These are phyloP conservation scores for Lithophane semibrunnea DNA, from an alignment of 2,888 invertebrate genomes.

Conservation along the genomic window DNA sequence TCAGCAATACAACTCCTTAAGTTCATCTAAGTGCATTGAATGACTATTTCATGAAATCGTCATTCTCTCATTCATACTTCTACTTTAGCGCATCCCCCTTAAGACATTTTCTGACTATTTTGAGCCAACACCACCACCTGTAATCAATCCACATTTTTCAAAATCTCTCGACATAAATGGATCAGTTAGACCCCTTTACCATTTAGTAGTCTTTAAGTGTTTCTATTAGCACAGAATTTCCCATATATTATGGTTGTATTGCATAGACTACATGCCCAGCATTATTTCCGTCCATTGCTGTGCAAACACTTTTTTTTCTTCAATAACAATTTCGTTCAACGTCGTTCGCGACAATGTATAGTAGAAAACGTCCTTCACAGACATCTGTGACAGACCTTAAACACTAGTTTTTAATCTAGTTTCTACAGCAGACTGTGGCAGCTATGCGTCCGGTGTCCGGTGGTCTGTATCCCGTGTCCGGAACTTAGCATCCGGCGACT, in stretches of 20 bases:
- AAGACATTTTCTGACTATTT: not conserved
- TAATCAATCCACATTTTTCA: not conserved
- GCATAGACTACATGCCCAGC: not conserved
- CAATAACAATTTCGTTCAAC: not conserved
- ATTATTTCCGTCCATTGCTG: slow-evolving; percentile 43
- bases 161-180: not conserved
- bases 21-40: too few species aligned
- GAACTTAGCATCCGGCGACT: slow-evolving; percentile 44
- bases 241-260: not conserved
- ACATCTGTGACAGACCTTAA: slow-evolving; percentile 38
- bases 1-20: too few species aligned
- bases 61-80: too few species aligned
- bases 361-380: slow-evolving; percentile 55
- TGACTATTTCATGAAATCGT: too few species aligned
- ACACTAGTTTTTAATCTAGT: slow-evolving; percentile 62
- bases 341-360: slow-evolving; percentile 55
- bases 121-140: not conserved
- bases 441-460: slow-evolving; percentile 61
- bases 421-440: slow-evolving; percentile 61
- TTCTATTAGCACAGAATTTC: slow-evolving; percentile 17
- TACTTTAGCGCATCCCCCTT: too few species aligned
- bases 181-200: not conserved
- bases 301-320: slow-evolving; percentile 26
- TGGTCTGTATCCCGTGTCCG: slow-evolving; percentile 54
- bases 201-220: not conserved